Evolutionary conservation across 2,888 invertebrate species (phyloP).

Genomic region (Acrocera orbiculus): DNA sequence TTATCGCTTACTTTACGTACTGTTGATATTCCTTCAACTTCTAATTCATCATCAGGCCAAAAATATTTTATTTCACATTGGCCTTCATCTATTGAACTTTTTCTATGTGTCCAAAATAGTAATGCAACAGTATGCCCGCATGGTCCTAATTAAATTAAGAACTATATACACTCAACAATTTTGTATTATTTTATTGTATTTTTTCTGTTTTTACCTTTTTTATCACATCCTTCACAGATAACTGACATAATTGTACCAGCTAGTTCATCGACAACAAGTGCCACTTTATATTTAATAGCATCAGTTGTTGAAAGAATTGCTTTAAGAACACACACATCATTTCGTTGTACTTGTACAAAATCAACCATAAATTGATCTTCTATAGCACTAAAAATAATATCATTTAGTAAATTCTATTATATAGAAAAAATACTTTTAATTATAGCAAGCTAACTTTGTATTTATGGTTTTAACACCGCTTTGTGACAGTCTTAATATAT

Average conservation of each 20-base stretch:
- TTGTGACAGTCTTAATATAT: slow-evolving; percentile 16
- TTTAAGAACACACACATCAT: slow-evolving; percentile 9
- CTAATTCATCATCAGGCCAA: slow-evolving; percentile 23
- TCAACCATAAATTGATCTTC: slow-evolving; percentile 20
- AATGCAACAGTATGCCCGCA: slow-evolving; percentile 24
- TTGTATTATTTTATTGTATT: neutral
- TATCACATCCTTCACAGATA: slow-evolving; percentile 19
- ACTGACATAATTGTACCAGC: slow-evolving; percentile 15
- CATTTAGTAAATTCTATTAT: slow-evolving; percentile 1
- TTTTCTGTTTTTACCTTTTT: slow-evolving; percentile 12
- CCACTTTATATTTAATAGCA: neutral
- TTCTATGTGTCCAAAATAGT: slow-evolving; percentile 25
- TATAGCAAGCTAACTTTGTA: slow-evolving; percentile 1
- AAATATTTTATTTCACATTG: slow-evolving; percentile 18
- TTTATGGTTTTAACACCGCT: slow-evolving; percentile 1
- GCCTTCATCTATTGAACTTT: slow-evolving; percentile 16
- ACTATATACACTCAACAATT: neutral
- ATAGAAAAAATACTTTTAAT: slow-evolving; percentile 1
- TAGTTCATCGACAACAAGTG: neutral
- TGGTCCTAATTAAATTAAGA: slow-evolving; percentile 13
- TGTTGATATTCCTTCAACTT: slow-evolving; percentile 17
- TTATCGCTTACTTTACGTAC: slow-evolving; percentile 12
- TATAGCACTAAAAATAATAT: slow-evolving; percentile 8
- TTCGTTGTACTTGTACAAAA: slow-evolving; percentile 23
- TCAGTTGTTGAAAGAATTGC: slow-evolving; percentile 5